A percentile compares a stretch with the other conserved stretches of the same genome.
Conservation (phyloP, 2,888 invertebrate species). For the Eristalis pertinax region DNA sequence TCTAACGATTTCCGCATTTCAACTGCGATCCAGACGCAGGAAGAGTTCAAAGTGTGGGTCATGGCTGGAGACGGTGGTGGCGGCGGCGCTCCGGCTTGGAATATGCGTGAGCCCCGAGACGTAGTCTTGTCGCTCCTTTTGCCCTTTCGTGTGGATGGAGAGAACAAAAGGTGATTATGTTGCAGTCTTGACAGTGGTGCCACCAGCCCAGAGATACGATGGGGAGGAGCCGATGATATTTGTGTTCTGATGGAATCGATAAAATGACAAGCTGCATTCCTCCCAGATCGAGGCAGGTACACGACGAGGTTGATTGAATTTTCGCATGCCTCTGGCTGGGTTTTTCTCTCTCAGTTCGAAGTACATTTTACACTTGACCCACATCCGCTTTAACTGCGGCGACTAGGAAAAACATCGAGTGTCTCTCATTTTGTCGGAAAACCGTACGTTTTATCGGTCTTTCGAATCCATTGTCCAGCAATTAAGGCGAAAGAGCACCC, state of each 20-base stretch:
- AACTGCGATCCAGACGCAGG: constrained; percentile 24
- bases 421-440: constrained; percentile 47
- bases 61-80: constrained; percentile 20
- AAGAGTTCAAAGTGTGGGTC: constrained; percentile 62
- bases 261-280: constrained; percentile 40
- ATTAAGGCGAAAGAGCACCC: constrained; percentile 59
- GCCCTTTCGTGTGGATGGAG: constrained; percentile 4
- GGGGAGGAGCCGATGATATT: constrained; percentile 46
- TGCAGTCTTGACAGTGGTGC: constrained; percentile 52
- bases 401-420: constrained; percentile 47
- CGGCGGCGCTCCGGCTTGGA: constrained; percentile 8
- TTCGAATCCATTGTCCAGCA: constrained; percentile 65
- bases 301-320: constrained; percentile 54
- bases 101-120: constrained; percentile 1
- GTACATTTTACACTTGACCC: constrained; percentile 24
- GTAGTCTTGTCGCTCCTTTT: constrained; percentile 41
- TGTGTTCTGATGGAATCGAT: constrained; percentile 43
- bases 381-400: constrained; percentile 19
- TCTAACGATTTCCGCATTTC: constrained; percentile 67
- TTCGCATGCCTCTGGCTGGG: not conserved
- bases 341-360: not conserved
- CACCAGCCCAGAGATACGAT: constrained; percentile 26
- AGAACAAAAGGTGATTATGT: constrained; percentile 68
- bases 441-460: constrained; percentile 62
- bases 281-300: not conserved